A percentile compares a stretch with the other conserved stretches of the same genome.
phyloP scores from a whole-genome alignment of 2,888 invertebrate genomes.

The Dendrolimus pini region DNA sequence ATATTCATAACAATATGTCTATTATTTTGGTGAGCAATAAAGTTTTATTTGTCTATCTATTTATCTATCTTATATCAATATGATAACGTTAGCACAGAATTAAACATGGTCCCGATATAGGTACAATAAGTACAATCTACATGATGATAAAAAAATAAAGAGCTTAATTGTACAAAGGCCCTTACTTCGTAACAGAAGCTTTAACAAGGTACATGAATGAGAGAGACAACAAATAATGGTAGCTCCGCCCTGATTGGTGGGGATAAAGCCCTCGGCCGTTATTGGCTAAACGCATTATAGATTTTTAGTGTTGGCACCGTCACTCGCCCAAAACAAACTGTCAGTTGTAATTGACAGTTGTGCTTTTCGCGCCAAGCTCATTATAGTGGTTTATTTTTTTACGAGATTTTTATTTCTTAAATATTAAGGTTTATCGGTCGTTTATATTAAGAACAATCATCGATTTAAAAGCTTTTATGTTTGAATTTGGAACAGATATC shows the following conservation, averaged over 20 bases:
- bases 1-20: no score
- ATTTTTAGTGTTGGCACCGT: slow-evolving; percentile 56
- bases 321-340: slow-evolving; percentile 41
- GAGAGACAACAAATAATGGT: slow-evolving; percentile 48
- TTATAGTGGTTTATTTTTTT: slow-evolving; percentile 9
- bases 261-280: slow-evolving; percentile 47
- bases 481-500: neutral
- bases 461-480: neutral
- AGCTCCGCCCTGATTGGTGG: slow-evolving; percentile 63
- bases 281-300: slow-evolving; percentile 65
- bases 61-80: no score
- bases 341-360: slow-evolving; percentile 49
- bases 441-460: no score
- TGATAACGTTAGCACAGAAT: no score
- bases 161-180: slow-evolving; percentile 6
- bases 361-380: slow-evolving; percentile 37
- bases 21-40: no score
- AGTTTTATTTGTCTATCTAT: no score
- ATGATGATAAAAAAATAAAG: no score
- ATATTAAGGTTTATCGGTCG: no score
- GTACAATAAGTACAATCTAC: no score
- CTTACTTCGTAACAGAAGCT: slow-evolving; percentile 34
- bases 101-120: no score
- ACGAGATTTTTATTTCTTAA: no score
- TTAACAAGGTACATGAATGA: slow-evolving; percentile 40